Conservation (phyloP, 2,888 invertebrate species). For the Lathronympha strigana region DNA sequence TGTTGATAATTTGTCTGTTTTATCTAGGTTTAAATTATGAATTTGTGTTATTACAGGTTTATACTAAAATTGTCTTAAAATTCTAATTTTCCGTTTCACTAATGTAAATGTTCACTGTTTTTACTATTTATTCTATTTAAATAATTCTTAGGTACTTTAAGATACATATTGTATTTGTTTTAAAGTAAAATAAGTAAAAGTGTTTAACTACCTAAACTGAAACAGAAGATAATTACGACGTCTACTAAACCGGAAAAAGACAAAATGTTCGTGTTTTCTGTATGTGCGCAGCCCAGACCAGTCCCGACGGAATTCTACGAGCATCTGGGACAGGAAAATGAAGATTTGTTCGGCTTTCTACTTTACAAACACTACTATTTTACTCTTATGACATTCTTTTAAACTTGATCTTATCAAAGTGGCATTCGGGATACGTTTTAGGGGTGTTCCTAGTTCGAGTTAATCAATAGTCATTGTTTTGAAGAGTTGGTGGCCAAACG, state of each 20-base stretch:
- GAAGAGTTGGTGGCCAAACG: too few relatives aligned
- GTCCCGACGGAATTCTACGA: conserved; percentile 32
- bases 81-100: too few relatives aligned
- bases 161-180: too few relatives aligned
- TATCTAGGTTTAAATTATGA: not conserved
- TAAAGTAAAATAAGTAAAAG: too few relatives aligned
- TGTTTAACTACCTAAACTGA: not conserved
- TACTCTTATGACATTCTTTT: conserved; percentile 11
- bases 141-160: too few relatives aligned
- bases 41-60: not conserved
- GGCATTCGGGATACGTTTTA: not conserved
- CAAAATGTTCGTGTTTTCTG: conserved; percentile 20
- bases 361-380: conserved; percentile 30
- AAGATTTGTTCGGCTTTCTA: conserved; percentile 35
- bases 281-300: conserved; percentile 2
- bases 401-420: not conserved
- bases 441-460: not conserved
- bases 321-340: conserved; percentile 31
- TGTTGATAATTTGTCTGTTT: conserved; percentile 13
- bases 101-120: too few relatives aligned
- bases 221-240: not conserved
- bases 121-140: too few relatives aligned
- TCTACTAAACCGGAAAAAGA: conserved; percentile 8
- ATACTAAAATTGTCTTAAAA: not conserved
- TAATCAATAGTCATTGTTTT: too few relatives aligned